Base-by-base conservation (phyloP, 2,888 invertebrate genomes). In the Lordiphosa fenestrarum region DNA sequence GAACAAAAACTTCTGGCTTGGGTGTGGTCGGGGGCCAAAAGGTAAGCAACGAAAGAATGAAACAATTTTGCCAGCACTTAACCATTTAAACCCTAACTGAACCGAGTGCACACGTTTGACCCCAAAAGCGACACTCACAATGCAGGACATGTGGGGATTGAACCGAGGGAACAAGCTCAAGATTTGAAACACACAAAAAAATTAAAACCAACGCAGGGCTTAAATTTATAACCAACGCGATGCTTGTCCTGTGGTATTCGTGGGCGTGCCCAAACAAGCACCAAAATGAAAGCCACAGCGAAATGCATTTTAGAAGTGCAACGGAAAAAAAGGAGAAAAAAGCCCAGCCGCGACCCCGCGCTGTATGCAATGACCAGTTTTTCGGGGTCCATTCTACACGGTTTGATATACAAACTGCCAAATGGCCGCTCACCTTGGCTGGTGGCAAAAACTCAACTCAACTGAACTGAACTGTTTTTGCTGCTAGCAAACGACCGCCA, bases 21-120 rank as follows among this genome's bases (percentile, higher is more conserved):
- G 19, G 13, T 2, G 2, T 25, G 25, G 19, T 33, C 0, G 37
- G 19, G 13, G 52, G 54, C 50, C 47, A 55, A 69, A 66, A 77
- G 65, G 70, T 78, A 63, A 61, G 53, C 58, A 56, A 65, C 50
- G 46, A 66, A 71, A 70, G 65, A 74, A 72, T 70, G 77, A 80
- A 84, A 84, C 78, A 78, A 84, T 80, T 80, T 84, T 62, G 64
- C 63, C 70, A 72, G 75, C 84, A 80, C 83, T 84, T 80, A 69
- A 72, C 78, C 80, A 66, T 84, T 80, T 80, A 84, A 82, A 80
- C 77, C 81, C 73, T 51, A 68, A 68, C 76, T 83, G 77, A 77
- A 77, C 76, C 71, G 62, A 76, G 59, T 57, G 81, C 52, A 59
- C 81, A 82, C 82, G 75, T 82, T 74, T 84, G 84, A 84, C 84